Evolutionary conservation across 2,888 invertebrate species (phyloP).

Genomic region (Dasypolia templi): DNA sequence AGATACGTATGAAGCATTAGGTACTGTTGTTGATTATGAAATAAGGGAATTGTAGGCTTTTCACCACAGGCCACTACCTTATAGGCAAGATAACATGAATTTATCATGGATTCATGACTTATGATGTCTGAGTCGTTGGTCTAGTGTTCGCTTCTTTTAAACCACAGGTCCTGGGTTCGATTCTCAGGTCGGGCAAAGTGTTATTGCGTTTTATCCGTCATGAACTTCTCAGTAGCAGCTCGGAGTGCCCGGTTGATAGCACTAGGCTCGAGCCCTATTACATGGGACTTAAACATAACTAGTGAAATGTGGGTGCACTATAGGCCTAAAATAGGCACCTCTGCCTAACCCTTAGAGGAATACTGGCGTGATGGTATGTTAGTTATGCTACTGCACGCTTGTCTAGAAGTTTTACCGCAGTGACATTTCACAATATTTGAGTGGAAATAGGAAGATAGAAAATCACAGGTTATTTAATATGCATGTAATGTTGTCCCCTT

Average conservation of each 20-base stretch:
- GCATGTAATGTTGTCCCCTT: slow-evolving; percentile 51
- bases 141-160: no score
- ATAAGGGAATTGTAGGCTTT: no score
- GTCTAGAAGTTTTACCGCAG: background rate
- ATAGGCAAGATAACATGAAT: background rate
- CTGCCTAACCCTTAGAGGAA: background rate
- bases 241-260: background rate
- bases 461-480: slow-evolving; percentile 34
- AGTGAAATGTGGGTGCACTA: background rate
- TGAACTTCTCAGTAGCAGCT: background rate
- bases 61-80: no score
- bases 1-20: background rate
- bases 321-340: background rate
- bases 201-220: background rate
- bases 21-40: background rate
- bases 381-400: background rate
- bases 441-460: background rate
- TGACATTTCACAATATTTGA: slow-evolving; percentile 36
- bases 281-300: background rate
- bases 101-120: background rate
- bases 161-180: background rate
- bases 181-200: background rate
- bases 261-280: background rate
- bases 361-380: background rate
- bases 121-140: background rate